A percentile compares a stretch with the other conserved stretches of the same genome.
Evolutionary conservation across 2,888 invertebrate species (phyloP).

Genomic region (Chydorus sphaericus): DNA sequence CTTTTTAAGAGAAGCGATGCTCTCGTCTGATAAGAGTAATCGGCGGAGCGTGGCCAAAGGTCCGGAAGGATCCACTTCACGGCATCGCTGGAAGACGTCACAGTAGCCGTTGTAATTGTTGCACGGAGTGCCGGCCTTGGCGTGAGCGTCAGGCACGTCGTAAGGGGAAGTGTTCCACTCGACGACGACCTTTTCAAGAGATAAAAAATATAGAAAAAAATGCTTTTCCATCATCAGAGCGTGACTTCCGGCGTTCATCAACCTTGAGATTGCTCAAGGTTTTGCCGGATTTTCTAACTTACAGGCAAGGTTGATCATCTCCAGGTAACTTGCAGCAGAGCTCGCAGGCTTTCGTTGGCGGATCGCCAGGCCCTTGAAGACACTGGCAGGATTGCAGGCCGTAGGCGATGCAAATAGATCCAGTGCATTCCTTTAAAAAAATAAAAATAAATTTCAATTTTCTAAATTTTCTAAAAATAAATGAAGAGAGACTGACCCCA

Average conservation of each 20-base stretch:
- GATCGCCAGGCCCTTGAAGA: slow-evolving; percentile 59
- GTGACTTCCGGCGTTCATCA: not conserved
- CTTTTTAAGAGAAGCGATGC: slow-evolving; percentile 69
- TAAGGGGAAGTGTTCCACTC: slow-evolving; percentile 77
- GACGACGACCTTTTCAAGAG: slow-evolving; percentile 32
- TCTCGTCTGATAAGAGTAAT: slow-evolving; percentile 72
- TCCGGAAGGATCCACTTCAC: slow-evolving; percentile 86
- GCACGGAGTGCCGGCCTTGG: slow-evolving; percentile 86
- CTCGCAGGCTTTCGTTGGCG: slow-evolving; percentile 75
- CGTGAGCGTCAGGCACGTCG: slow-evolving; percentile 84
- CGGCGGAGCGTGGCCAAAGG: slow-evolving; percentile 77
- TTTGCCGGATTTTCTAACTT: slow-evolving; percentile 21
- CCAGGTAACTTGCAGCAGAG: slow-evolving; percentile 80
- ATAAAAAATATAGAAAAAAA: slow-evolving; percentile 11
- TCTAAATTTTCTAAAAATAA: not conserved
- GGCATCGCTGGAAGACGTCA: slow-evolving; percentile 57
- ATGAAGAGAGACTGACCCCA: slow-evolving; percentile 41
- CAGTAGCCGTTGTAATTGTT: slow-evolving; percentile 81
- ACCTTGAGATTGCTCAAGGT: not conserved
- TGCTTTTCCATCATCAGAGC: not conserved
- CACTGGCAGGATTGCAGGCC: slow-evolving; percentile 93
- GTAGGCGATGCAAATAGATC: slow-evolving; percentile 93
- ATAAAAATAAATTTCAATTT: slow-evolving; percentile 14
- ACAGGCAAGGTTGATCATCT: slow-evolving; percentile 60
- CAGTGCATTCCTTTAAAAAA: slow-evolving; percentile 67